These are phyloP conservation scores for Selene dorsalis DNA, from an alignment of 2,797 vertebrate genomes.

Conservation along the genomic window DNA sequence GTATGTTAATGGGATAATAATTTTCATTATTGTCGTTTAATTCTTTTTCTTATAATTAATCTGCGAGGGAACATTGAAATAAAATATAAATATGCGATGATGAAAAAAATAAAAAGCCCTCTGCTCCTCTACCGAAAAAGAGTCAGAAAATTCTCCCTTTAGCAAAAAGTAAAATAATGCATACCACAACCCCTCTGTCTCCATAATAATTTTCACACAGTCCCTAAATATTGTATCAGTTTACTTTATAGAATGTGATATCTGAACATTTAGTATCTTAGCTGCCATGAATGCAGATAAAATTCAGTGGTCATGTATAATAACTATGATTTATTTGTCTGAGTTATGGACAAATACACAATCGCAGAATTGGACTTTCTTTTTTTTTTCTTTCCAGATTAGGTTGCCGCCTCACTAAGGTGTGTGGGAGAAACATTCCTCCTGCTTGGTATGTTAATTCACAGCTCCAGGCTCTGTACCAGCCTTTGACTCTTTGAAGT, in stretches of 20 bases:
- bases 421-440: constrained; percentile 82
- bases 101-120: not conserved
- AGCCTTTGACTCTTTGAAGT: constrained; percentile 74
- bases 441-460: constrained; percentile 80
- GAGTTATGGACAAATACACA: constrained; percentile 21
- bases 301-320: not conserved
- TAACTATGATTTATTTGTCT: constrained; percentile 11
- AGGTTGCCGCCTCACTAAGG: constrained; percentile 59
- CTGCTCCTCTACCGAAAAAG: not conserved
- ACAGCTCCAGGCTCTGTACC: constrained; percentile 75
- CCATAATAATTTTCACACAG: not conserved
- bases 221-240: not conserved
- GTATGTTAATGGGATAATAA: constrained; percentile 3
- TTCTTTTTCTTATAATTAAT: not conserved
- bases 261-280: constrained; percentile 1
- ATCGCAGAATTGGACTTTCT: constrained; percentile 35
- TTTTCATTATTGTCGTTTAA: constrained; percentile 1
- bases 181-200: not conserved
- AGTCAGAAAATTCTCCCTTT: not conserved
- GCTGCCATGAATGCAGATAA: not conserved
- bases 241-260: constrained; percentile 12
- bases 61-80: not conserved
- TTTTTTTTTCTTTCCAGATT: constrained; percentile 31
- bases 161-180: not conserved
- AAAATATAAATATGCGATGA: not conserved